These are phyloP conservation scores for Mesoclemmys tuberculata DNA, from an alignment of 2,113 vertebrate species.

Conservation along the genomic window DNA sequence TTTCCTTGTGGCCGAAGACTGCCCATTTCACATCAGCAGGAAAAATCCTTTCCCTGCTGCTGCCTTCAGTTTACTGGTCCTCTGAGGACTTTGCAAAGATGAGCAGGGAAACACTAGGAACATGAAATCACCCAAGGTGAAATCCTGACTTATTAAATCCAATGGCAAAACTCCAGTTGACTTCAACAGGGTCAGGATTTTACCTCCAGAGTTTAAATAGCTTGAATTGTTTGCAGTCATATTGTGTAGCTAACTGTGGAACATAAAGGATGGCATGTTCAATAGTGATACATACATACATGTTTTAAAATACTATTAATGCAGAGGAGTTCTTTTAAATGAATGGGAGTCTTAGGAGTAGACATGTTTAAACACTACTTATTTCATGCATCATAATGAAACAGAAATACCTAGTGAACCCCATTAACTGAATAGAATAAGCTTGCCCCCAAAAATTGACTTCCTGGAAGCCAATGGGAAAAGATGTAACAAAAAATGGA, in stretches of 20 bases:
- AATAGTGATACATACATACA: constrained; percentile 3
- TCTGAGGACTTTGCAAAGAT: constrained; percentile 22
- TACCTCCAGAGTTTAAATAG: constrained; percentile 63
- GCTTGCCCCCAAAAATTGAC: not conserved
- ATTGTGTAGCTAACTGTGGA: not conserved
- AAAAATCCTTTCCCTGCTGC: not conserved
- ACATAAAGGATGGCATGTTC: constrained; percentile 35
- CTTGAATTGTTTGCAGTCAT: constrained; percentile 9
- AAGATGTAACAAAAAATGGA: not conserved
- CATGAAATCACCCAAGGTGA: constrained; percentile 20
- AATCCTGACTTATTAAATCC: constrained; percentile 42
- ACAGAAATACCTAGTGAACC: not conserved
- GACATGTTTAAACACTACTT: constrained; percentile 25
- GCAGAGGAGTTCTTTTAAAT: constrained; percentile 20
- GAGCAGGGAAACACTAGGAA: not conserved
- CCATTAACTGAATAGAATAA: not conserved
- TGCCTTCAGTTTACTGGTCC: constrained; percentile 32
- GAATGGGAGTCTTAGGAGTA: not conserved
- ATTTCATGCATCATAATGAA: not conserved
- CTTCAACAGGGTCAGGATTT: constrained; percentile 19
- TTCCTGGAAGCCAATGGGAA: not conserved
- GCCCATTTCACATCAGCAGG: fast-evolving
- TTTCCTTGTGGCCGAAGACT: not conserved
- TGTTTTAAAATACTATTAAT: constrained; percentile 54
- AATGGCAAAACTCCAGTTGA: constrained; percentile 42